Evolutionary conservation across 2,888 invertebrate genomes (phyloP).

Genomic region (Onchidella celtica): DNA sequence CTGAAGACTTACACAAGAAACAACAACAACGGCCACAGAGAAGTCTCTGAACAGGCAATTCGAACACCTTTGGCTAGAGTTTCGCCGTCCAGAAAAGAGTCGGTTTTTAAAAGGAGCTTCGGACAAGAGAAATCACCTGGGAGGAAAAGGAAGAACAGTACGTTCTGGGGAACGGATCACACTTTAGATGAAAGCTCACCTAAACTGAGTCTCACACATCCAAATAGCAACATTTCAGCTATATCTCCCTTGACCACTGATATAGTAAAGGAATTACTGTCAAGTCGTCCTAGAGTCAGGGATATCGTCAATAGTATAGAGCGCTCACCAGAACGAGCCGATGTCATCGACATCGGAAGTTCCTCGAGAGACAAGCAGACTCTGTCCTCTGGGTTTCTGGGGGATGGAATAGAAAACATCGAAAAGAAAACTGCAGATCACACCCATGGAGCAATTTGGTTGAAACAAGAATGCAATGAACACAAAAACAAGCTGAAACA

Average conservation of each 20-base stretch:
- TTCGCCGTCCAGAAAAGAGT: neutral
- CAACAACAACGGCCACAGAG: slow-evolving; percentile 14
- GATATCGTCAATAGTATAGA: slow-evolving; percentile 13
- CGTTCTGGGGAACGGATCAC: no score
- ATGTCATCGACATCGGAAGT: no score
- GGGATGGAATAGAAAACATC: no score
- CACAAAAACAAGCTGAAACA: no score
- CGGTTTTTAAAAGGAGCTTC: neutral
- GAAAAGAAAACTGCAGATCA: no score
- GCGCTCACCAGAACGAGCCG: no score
- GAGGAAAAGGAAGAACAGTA: no score
- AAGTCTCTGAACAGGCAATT: neutral
- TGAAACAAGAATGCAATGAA: no score
- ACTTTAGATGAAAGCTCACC: neutral
- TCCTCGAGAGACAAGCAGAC: no score
- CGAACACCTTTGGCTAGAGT: neutral
- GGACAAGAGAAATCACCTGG: neutral
- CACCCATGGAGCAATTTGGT: no score
- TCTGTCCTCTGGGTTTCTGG: no score
- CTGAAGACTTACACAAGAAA: neutral
- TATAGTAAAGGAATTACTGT: neutral
- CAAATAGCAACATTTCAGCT: neutral
- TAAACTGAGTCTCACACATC: neutral
- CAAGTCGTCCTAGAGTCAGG: neutral
- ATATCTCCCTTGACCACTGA: neutral